Evolutionary conservation across 64 coral and sea anemone genomes (phyloP).

Genomic region (Astreopora myriophthalma): DNA sequence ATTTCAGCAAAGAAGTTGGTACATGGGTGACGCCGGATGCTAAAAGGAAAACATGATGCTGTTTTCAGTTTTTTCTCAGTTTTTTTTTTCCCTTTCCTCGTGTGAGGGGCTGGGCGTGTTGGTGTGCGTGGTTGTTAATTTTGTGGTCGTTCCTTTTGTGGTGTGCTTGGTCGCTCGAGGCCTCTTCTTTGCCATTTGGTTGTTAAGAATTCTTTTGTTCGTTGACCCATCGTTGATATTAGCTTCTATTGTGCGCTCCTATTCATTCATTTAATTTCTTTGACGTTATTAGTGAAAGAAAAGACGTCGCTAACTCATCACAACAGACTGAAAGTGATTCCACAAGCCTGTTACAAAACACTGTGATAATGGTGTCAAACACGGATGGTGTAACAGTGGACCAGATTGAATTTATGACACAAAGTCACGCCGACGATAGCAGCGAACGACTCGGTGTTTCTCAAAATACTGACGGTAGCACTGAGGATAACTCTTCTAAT

Average conservation of each 20-base stretch:
- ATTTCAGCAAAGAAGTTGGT: no score
- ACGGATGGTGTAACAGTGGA: background rate
- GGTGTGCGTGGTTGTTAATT: no score
- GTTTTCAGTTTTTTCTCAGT: no score
- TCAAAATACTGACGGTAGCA: background rate
- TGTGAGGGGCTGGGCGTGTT: no score
- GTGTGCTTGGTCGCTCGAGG: no score
- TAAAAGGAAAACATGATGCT: no score
- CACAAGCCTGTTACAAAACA: background rate
- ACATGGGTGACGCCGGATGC: no score
- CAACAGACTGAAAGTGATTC: background rate
- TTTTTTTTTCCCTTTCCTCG: no score
- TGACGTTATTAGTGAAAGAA: slow-evolving; percentile 6
- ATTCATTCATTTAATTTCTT: background rate
- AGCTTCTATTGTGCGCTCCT: background rate
- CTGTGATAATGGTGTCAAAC: background rate
- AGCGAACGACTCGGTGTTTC: background rate
- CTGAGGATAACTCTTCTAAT: background rate
- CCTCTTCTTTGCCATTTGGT: no score
- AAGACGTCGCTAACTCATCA: background rate
- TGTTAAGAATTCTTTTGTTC: no score
- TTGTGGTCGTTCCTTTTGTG: no score
- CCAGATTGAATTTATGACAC: background rate
- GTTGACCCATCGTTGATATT: no score
- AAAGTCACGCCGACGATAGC: background rate